These are phyloP conservation scores for Patella pellucida DNA, from an alignment of 2,888 invertebrate genomes.

Conservation along the genomic window DNA sequence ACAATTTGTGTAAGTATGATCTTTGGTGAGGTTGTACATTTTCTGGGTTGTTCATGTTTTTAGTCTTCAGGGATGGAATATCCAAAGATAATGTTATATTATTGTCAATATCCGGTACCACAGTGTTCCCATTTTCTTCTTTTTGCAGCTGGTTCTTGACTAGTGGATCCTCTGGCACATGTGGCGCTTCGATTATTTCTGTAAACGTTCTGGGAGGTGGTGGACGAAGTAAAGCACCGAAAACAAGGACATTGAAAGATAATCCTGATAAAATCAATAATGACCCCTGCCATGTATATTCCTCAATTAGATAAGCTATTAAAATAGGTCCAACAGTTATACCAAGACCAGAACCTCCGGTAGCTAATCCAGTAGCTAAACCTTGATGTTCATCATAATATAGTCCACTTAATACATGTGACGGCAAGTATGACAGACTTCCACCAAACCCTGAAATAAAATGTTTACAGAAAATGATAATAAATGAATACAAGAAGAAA, in stretches of 20 bases:
- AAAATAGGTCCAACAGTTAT: conserved; percentile 49
- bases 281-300: conserved; percentile 57
- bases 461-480: no score
- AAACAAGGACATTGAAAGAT: conserved; percentile 47
- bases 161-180: neutral
- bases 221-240: conserved; percentile 47
- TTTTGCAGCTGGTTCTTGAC: neutral
- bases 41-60: no score
- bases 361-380: conserved; percentile 55
- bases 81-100: conserved; percentile 19
- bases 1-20: conserved; percentile 12
- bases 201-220: conserved; percentile 32
- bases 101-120: conserved; percentile 16
- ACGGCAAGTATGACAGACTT: conserved; percentile 54
- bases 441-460: conserved; percentile 50
- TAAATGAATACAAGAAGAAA: no score
- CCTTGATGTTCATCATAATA: conserved; percentile 54
- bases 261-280: conserved; percentile 52
- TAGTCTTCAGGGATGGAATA: conserved; percentile 5
- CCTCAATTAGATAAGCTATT: conserved; percentile 46
- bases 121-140: no score
- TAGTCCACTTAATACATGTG: conserved; percentile 54
- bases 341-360: conserved; percentile 54
- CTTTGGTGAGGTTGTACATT: neutral
- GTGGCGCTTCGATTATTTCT: neutral